Conservation (phyloP, 1,140 invertebrate species). For the Frieseomelitta varia region DNA sequence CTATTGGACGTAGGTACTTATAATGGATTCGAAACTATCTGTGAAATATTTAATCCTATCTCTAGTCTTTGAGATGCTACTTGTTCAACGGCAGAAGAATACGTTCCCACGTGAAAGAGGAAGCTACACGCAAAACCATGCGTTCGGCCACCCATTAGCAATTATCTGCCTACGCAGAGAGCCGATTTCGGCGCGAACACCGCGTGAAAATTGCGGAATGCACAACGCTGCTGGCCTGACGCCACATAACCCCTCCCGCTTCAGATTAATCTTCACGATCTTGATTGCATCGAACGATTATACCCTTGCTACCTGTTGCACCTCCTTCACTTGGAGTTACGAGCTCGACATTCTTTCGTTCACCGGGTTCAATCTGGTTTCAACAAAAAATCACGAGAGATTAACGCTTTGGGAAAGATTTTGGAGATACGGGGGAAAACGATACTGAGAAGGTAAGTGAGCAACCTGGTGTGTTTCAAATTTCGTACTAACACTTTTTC, state of each 20-base stretch:
- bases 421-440: neutral
- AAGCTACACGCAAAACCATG: slow-evolving; percentile 21
- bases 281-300: slow-evolving; percentile 17
- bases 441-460: slow-evolving; percentile 21
- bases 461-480: neutral
- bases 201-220: slow-evolving; percentile 19
- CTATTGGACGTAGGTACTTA: too few relatives aligned
- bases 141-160: slow-evolving; percentile 67
- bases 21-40: too few relatives aligned
- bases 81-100: slow-evolving; percentile 57
- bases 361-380: neutral
- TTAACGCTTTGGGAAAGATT: neutral
- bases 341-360: neutral
- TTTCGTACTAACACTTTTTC: neutral
- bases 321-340: neutral
- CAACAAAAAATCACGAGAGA: neutral
- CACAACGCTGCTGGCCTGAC: neutral
- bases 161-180: slow-evolving; percentile 67
- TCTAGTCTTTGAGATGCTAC: too few relatives aligned
- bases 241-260: neutral
- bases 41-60: too few relatives aligned
- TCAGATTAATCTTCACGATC: slow-evolving; percentile 9
- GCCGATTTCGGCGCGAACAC: slow-evolving; percentile 35
- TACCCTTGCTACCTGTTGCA: slow-evolving; percentile 2
- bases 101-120: slow-evolving; percentile 70